Percentiles rank a stretch among this genome's conserved stretches.
Evolutionary conservation across 2,113 vertebrate species (phyloP).

Genomic region (Prochilodus magdalenae): DNA sequence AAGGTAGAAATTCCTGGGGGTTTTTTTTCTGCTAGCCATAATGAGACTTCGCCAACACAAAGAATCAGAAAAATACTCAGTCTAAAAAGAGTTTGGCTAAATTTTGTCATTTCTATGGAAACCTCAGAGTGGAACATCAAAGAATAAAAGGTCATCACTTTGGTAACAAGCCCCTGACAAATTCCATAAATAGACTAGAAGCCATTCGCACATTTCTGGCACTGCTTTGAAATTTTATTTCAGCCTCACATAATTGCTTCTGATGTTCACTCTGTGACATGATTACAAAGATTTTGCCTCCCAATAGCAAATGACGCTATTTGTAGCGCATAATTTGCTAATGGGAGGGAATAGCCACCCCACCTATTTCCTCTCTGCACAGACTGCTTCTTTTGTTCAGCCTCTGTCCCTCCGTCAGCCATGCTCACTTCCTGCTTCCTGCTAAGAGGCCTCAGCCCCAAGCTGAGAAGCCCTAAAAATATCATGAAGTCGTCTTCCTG

Average conservation of each 20-base stretch:
- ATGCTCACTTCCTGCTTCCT: slow-evolving; percentile 77
- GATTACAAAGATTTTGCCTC: slow-evolving; percentile 44
- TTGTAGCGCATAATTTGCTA: slow-evolving; percentile 69
- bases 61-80: too few relatives aligned
- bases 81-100: too few relatives aligned
- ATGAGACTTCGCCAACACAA: too few relatives aligned
- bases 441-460: slow-evolving; percentile 44
- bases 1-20: too few relatives aligned
- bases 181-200: neutral
- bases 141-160: neutral
- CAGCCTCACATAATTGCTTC: neutral
- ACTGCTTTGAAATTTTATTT: neutral
- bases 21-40: too few relatives aligned
- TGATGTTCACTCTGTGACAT: slow-evolving; percentile 39
- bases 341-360: slow-evolving; percentile 68
- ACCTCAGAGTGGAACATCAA: too few relatives aligned
- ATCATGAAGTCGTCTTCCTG: slow-evolving; percentile 70
- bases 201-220: neutral
- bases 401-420: slow-evolving; percentile 72
- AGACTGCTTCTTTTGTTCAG: slow-evolving; percentile 73
- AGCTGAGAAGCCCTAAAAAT: slow-evolving; percentile 70
- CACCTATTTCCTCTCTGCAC: slow-evolving; percentile 74
- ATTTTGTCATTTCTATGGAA: too few relatives aligned
- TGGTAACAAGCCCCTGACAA: neutral
- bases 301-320: slow-evolving; percentile 45